These are phyloP conservation scores for Microtus oregoni DNA, from an alignment of 2,113 vertebrate species.

Conservation along the genomic window DNA sequence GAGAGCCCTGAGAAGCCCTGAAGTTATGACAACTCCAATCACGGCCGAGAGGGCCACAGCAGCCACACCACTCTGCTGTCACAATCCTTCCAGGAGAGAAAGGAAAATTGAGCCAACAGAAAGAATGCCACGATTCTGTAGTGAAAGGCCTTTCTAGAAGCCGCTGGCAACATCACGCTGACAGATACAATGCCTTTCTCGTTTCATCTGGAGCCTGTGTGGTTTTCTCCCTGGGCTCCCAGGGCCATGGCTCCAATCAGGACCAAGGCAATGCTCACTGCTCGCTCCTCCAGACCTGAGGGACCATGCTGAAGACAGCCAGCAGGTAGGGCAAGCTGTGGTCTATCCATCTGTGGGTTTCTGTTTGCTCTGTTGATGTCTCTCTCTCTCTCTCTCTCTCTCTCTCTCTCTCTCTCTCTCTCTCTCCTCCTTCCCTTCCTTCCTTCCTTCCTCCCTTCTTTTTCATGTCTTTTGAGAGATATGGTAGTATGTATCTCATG, in stretches of 20 bases:
- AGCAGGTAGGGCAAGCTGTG: background rate
- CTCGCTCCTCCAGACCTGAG: rapidly evolving
- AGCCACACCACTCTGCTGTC: background rate
- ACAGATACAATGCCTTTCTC: background rate
- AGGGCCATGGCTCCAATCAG: background rate
- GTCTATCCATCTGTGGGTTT: background rate
- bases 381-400: no score
- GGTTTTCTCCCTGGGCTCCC: background rate
- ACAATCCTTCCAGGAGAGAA: background rate
- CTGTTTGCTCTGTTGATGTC: no score
- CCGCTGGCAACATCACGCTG: background rate
- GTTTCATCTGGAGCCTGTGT: background rate
- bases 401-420: no score
- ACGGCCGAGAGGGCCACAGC: background rate
- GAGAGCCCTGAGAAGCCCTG: rapidly evolving
- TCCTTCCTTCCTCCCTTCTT: no score
- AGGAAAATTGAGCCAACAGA: background rate
- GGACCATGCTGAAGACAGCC: background rate
- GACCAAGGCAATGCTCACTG: background rate
- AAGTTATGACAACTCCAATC: background rate
- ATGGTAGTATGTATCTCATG: background rate
- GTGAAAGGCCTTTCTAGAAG: background rate
- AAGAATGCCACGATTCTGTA: background rate
- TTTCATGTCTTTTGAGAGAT: background rate
- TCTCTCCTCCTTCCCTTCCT: no score